A percentile compares a stretch with the other conserved stretches of the same genome.
Conservation (phyloP, 2,888 invertebrate genomes). For the Nephrotoma flavescens region DNA sequence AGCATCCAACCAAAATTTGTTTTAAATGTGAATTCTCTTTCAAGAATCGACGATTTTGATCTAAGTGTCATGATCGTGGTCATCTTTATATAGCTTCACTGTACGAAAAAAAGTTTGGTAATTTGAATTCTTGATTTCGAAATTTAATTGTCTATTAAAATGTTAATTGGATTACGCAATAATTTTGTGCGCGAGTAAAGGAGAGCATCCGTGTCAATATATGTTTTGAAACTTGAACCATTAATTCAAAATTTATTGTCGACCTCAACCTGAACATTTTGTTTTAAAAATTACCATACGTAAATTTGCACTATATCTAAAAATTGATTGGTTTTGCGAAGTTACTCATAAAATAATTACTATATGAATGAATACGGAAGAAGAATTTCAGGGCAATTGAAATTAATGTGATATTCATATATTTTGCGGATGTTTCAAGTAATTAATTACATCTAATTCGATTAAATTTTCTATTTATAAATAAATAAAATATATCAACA, state of each 20-base stretch:
- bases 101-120: neutral
- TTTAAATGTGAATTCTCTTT: neutral
- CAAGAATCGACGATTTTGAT: neutral
- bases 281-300: neutral
- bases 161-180: neutral
- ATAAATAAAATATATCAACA: too few species aligned
- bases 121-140: neutral
- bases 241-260: neutral
- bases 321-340: too few species aligned
- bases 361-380: too few species aligned
- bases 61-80: neutral
- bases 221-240: neutral
- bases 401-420: too few species aligned
- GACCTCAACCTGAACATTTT: neutral
- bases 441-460: too few species aligned
- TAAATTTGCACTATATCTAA: too few species aligned
- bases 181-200: neutral
- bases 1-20: neutral
- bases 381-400: too few species aligned
- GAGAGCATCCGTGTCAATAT: neutral
- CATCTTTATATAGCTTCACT: neutral
- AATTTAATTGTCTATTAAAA: neutral
- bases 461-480: too few species aligned
- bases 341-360: too few species aligned
- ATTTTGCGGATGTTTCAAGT: too few species aligned